These are phyloP conservation scores for Adoxophyes honmai DNA, from an alignment of 1,140 invertebrate genomes.

Conservation along the genomic window DNA sequence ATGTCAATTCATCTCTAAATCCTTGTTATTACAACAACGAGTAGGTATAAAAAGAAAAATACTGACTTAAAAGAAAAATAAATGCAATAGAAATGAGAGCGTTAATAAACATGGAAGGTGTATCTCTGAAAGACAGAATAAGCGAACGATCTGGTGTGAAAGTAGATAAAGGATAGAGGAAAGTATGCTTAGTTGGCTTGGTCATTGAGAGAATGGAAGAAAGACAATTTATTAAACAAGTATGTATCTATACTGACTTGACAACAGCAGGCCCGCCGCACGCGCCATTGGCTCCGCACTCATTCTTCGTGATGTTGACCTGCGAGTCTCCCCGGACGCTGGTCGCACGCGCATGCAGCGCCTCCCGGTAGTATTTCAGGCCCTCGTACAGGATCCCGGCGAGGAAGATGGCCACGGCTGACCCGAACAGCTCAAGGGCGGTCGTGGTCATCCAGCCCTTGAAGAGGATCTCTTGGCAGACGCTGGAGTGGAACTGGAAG, in stretches of 20 bases:
- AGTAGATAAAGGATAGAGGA: no score
- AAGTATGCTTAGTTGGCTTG: no score
- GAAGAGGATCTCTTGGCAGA: slow-evolving; percentile 86
- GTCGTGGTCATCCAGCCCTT: slow-evolving; percentile 86
- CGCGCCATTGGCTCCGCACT: slow-evolving; percentile 79
- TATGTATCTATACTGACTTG: slow-evolving; percentile 61
- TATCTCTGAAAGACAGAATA: no score
- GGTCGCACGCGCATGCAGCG: slow-evolving; percentile 84
- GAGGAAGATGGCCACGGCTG: slow-evolving; percentile 91
- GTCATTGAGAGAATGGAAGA: no score
- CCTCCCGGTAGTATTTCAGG: slow-evolving; percentile 93
- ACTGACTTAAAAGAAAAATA: no score
- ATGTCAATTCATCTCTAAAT: no score
- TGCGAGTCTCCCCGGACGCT: slow-evolving; percentile 81
- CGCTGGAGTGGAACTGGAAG: slow-evolving; percentile 90
- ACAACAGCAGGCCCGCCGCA: slow-evolving; percentile 78
- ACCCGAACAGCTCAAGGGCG: slow-evolving; percentile 86
- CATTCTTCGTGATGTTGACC: slow-evolving; percentile 80
- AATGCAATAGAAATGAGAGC: no score
- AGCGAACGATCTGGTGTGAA: no score
- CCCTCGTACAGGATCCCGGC: slow-evolving; percentile 93
- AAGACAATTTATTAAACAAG: no score
- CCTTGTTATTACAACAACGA: no score
- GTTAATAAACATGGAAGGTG: no score
- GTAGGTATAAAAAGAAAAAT: no score